Evolutionary conservation across 2,797 vertebrate species (phyloP).

Genomic region (Otus scops): DNA sequence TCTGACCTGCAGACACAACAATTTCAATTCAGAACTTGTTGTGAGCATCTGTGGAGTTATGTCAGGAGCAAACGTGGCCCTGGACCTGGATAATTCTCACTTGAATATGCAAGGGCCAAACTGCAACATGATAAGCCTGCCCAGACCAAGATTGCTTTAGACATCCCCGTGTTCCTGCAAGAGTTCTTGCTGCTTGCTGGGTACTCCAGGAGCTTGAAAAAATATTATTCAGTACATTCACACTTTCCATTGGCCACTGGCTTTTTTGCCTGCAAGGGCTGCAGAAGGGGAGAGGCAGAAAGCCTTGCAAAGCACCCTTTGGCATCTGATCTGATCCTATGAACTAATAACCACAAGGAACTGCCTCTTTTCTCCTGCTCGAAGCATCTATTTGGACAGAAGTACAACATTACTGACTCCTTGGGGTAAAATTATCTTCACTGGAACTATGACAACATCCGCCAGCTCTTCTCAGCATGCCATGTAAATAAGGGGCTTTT

Average conservation of each 20-base stretch:
- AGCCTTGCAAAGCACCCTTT: background rate
- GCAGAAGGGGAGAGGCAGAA: background rate
- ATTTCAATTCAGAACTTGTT: background rate
- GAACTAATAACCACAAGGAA: background rate
- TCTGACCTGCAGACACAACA: background rate
- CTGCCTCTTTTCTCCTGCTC: background rate
- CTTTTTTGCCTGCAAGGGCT: background rate
- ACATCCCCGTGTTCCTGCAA: accelerated
- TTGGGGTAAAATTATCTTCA: background rate
- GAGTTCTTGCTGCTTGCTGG: background rate
- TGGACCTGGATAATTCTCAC: background rate
- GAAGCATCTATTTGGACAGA: background rate
- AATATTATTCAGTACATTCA: background rate
- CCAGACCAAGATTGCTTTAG: background rate
- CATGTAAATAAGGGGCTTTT: background rate
- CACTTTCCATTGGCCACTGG: background rate
- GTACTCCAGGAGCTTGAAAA: background rate
- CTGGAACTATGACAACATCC: background rate
- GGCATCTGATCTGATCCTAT: background rate
- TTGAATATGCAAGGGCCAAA: background rate
- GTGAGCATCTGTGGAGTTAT: background rate
- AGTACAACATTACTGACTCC: background rate
- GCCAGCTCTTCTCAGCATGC: background rate
- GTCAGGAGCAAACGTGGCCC: background rate
- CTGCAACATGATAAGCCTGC: background rate